Evolutionary conservation across 2,797 vertebrate genomes (phyloP).

Genomic region (Myotis pilosus): DNA sequence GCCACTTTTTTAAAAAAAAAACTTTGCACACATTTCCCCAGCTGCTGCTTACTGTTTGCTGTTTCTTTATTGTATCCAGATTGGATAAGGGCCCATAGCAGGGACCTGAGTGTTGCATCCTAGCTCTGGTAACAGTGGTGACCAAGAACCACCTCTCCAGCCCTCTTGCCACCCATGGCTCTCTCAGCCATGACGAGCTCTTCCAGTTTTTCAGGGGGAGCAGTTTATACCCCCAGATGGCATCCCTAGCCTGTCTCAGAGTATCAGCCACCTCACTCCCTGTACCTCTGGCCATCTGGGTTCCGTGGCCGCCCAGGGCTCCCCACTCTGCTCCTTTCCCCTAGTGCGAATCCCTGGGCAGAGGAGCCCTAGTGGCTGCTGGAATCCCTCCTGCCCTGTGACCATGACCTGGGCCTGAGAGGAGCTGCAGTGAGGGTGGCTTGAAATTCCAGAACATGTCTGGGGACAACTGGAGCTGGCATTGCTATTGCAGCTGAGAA

Average conservation of each 20-base stretch:
- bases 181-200: neutral
- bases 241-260: neutral
- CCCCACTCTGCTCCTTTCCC: neutral
- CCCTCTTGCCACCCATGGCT: neutral
- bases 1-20: neutral
- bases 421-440: neutral
- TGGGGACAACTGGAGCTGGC: neutral
- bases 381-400: neutral
- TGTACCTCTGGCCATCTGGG: neutral
- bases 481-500: neutral
- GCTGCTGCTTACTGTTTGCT: neutral
- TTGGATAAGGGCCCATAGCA: neutral
- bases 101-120: accelerated
- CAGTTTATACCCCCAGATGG: neutral
- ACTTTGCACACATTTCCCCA: neutral
- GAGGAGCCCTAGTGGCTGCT: neutral
- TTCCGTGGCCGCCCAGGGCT: neutral
- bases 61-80: neutral
- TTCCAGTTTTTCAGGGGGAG: neutral
- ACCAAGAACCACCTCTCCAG: neutral
- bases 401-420: neutral
- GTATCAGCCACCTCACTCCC: neutral
- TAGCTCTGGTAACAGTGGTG: neutral
- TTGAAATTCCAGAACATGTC: neutral
- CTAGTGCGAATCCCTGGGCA: neutral